Evolutionary conservation across 2,113 vertebrate species (phyloP).

Genomic region (Mugil cephalus): DNA sequence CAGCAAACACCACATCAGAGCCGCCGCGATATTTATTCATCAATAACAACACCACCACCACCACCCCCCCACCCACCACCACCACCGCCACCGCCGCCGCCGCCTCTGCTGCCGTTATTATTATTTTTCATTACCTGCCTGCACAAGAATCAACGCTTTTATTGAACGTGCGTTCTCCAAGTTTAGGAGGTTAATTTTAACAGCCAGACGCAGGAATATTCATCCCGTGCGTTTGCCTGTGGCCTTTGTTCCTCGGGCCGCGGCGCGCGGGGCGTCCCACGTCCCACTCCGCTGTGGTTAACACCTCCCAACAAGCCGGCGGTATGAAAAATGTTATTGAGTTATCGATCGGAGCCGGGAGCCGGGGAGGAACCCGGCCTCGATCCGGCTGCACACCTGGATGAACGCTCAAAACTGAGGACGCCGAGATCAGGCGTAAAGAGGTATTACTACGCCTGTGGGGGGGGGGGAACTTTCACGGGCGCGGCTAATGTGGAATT

Average conservation of each 20-base stretch:
- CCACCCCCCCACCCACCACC: too few relatives aligned
- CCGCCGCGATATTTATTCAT: background rate
- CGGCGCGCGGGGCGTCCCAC: slow-evolving; percentile 39
- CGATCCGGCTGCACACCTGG: slow-evolving; percentile 85
- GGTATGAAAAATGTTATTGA: slow-evolving; percentile 93
- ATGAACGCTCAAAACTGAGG: slow-evolving; percentile 63
- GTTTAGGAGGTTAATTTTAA: slow-evolving; percentile 12
- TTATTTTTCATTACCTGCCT: slow-evolving; percentile 22
- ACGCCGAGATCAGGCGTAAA: slow-evolving; percentile 87
- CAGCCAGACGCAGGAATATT: slow-evolving; percentile 36
- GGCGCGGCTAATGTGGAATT: slow-evolving; percentile 86
- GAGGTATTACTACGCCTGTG: slow-evolving; percentile 71
- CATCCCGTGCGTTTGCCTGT: background rate
- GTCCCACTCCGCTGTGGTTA: slow-evolving; percentile 86
- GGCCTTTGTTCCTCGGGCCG: slow-evolving; percentile 15
- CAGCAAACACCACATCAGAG: slow-evolving; percentile 28
- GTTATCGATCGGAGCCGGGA: slow-evolving; percentile 91
- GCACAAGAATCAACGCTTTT: slow-evolving; percentile 36
- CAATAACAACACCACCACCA: too few relatives aligned
- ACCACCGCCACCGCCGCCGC: too few relatives aligned
- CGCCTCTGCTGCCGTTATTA: background rate
- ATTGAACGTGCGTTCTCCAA: slow-evolving; percentile 12
- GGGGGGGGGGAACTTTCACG: slow-evolving; percentile 87
- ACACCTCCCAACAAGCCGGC: slow-evolving; percentile 90
- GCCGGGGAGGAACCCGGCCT: slow-evolving; percentile 85